Evolutionary conservation across 2,888 invertebrate species (phyloP).

Genomic region (Latrodectus elegans): DNA sequence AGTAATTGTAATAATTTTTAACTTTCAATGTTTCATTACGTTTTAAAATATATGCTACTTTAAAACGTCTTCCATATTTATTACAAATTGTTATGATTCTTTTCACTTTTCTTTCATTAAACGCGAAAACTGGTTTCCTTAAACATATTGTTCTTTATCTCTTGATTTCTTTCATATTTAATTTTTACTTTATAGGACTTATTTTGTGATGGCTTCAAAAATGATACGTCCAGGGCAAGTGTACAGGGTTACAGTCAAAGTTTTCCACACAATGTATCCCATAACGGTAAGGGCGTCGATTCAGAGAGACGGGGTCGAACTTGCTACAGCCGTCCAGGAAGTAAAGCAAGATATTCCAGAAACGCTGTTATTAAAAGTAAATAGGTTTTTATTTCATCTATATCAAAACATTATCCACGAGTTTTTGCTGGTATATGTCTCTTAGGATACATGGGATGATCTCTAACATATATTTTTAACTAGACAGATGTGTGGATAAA

Average conservation of each 20-base stretch:
- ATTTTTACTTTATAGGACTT: constrained; percentile 81
- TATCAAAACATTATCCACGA: too few relatives aligned
- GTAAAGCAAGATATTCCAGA: constrained; percentile 90
- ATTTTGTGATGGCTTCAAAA: constrained; percentile 92
- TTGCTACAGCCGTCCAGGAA: constrained; percentile 86
- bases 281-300: constrained; percentile 91
- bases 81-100: not conserved
- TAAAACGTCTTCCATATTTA: not conserved
- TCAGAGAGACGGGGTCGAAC: constrained; percentile 90
- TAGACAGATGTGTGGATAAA: too few relatives aligned
- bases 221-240: constrained; percentile 94
- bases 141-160: not conserved
- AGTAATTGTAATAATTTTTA: too few relatives aligned
- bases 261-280: constrained; percentile 85
- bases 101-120: not conserved
- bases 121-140: too few relatives aligned
- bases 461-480: too few relatives aligned
- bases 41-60: too few relatives aligned
- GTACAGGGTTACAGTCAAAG: constrained; percentile 89
- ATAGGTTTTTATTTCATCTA: constrained; percentile 65
- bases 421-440: too few relatives aligned
- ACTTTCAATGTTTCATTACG: too few relatives aligned
- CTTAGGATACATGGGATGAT: too few relatives aligned
- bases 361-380: constrained; percentile 88
- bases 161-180: not conserved